These are phyloP conservation scores for Australoheros facetus DNA, from an alignment of 2,797 vertebrate species.

Conservation along the genomic window DNA sequence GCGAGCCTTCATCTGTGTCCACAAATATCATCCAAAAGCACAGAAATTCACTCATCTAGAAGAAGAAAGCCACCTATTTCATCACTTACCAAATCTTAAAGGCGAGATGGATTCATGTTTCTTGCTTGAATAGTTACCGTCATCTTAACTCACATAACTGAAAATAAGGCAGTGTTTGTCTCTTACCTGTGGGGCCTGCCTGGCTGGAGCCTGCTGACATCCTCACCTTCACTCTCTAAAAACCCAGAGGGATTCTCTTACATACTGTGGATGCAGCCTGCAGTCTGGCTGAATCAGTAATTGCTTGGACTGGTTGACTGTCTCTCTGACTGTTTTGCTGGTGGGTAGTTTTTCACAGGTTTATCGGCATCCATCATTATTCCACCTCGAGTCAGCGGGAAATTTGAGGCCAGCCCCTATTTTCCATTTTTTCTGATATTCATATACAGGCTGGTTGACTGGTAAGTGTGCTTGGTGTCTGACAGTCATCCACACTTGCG, in stretches of 20 bases:
- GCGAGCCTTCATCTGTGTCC: neutral
- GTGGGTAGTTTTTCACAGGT: conserved; percentile 15
- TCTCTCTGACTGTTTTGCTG: neutral
- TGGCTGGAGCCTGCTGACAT: conserved; percentile 31
- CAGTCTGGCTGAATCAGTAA: conserved; percentile 45
- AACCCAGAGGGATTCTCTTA: conserved; percentile 64
- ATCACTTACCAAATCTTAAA: neutral
- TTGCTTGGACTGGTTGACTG: neutral
- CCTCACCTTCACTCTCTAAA: conserved; percentile 57
- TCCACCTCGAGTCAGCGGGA: conserved; percentile 6
- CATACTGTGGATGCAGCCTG: conserved; percentile 34
- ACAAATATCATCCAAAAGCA: neutral
- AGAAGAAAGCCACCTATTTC: neutral
- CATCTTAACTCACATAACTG: neutral
- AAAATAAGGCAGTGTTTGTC: conserved; percentile 7
- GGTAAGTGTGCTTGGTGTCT: neutral
- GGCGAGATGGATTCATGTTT: neutral
- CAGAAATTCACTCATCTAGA: neutral
- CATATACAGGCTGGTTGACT: neutral
- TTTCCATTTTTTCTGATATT: neutral
- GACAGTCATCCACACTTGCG: neutral
- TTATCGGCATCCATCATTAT: conserved; percentile 38
- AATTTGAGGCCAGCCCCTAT: neutral
- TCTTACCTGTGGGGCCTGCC: conserved; percentile 11
- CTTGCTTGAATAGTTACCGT: neutral